Evolutionary conservation across 2,113 vertebrate genomes (phyloP), one percentile per base, ranked within the genome.

Genomic region (Zootoca vivipara): DNA sequence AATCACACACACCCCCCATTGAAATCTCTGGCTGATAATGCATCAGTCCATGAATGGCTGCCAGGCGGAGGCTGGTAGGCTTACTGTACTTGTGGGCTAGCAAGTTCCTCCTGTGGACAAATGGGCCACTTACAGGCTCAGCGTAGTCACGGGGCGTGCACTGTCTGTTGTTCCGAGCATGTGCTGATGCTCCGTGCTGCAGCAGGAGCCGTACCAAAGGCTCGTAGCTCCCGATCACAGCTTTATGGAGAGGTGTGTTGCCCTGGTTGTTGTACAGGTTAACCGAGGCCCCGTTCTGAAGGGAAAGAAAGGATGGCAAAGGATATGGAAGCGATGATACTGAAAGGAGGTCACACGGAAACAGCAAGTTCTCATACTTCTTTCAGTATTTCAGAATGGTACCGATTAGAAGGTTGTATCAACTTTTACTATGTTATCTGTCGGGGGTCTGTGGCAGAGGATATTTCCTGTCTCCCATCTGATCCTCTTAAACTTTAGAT

Each of bases 201-300:
- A 99, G 95, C 0, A 99, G 97, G 92, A 98, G 77, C 75, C 98
- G 97, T 73, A 99, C 98, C 94, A 99, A 96, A 0, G 90, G 88
- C 91, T 95, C 96, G 0, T 97, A 96, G 18, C 95, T 95, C 0
- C 95, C 97, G 0, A 93, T 94, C 93, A 97, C 98, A 0, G 98
- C 98, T 96, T 98, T 98, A 0, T 99, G 99, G 85, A 99, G 97
- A 0, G 98, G 98, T 0, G 98, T 98, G 93, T 97, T 99, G 28
- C 98, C 99, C 89, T 97, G 96, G 26, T 96, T 96, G 35, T 99
- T 99, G 18, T 26, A 94, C 2, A 97, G 80, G n/a, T 98, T 98
- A 69, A 97, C 95, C 13, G 96, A 90, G 1, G 98, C 99, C 3
- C 98, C 97, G 0, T 93, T 97, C 99, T 99, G 92, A 78, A 38